Evolutionary conservation across 2,113 vertebrate species (phyloP), one percentile per base, ranked within the genome.

Genomic region (Geococcyx californianus): DNA sequence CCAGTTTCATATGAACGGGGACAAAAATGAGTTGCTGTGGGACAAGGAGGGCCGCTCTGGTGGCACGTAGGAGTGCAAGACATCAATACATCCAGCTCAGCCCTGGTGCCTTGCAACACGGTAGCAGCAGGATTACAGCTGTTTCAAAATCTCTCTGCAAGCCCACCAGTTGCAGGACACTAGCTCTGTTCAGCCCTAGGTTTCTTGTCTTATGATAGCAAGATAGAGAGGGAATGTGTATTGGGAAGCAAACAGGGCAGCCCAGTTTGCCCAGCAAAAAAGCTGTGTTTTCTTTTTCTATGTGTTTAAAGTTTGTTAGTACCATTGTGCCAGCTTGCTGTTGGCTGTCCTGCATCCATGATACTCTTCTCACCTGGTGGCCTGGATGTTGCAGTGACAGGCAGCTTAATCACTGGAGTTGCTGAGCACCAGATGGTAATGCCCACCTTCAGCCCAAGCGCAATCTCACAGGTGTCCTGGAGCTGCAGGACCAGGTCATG

Each of bases 21-120:
- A 52, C 42, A 92, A 67, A 70, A 81, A 33, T 6, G 21, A 51
- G 28, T 74, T 58, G 8, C 47, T 63, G 9, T 66, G 69, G 42
- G 34, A 45, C 9, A 10, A 36, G 25, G 56, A 81, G 13, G 13
- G 14, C 20, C 16, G 16, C 45, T 75, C 47, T 34, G 11, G 16
- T 89, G 29, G 16, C 0, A 0, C 47, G 42, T 55, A 24, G 38
- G 29, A 59, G 59, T 1, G 2, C 18, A 55, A 36, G 70, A 20
- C 1, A 25, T 13, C 44, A 69, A 19, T 1, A 2, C 40, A 72
- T 40, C 11, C 40, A 67, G 42, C 77, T 70, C 56, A 59, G 42
- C 38, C 9, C 20, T 26, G 6, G 47, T 63, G 29, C 25, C 24
- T 23, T 45, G 10, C 6, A 45, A 13, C 44, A 17, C 11, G 12